Evolutionary conservation across 2,113 vertebrate species (phyloP).

Genomic region (Ophthalmolycus amberensis): DNA sequence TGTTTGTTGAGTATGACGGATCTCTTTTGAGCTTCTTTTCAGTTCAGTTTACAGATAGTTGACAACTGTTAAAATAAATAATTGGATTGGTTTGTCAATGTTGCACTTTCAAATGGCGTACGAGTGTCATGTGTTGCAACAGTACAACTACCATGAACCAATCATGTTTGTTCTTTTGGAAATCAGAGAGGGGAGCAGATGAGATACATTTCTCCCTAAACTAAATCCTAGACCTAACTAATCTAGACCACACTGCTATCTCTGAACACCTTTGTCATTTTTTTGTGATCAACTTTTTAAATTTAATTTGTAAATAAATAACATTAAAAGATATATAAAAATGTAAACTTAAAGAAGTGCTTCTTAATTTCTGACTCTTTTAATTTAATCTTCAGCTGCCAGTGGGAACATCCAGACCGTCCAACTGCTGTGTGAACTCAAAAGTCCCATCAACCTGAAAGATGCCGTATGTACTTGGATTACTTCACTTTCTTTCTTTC

Average conservation of each 20-base stretch:
- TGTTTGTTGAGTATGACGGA: not conserved
- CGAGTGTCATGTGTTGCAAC: not conserved
- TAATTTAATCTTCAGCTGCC: slow-evolving; percentile 79
- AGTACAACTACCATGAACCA: not conserved
- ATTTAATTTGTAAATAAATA: not conserved
- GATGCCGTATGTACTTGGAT: slow-evolving; percentile 87
- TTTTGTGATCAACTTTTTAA: not conserved
- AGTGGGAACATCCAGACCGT: slow-evolving; percentile 87
- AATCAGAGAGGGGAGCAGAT: not conserved
- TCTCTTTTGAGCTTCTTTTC: not conserved
- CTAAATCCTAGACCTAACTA: not conserved
- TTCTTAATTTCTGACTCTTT: slow-evolving; percentile 16
- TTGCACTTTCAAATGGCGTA: not conserved
- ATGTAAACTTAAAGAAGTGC: not conserved
- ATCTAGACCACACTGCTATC: not conserved
- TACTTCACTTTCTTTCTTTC: slow-evolving; percentile 4
- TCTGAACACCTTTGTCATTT: not conserved
- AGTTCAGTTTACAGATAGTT: not conserved
- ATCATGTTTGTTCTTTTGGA: not conserved
- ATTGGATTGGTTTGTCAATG: not conserved
- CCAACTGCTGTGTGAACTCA: slow-evolving; percentile 91
- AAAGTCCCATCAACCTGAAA: slow-evolving; percentile 88
- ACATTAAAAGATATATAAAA: not conserved
- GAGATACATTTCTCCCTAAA: not conserved
- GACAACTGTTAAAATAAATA: not conserved